Evolutionary conservation across 2,797 vertebrate species (phyloP).

Genomic region (Pipistrellus pygmaeus): DNA sequence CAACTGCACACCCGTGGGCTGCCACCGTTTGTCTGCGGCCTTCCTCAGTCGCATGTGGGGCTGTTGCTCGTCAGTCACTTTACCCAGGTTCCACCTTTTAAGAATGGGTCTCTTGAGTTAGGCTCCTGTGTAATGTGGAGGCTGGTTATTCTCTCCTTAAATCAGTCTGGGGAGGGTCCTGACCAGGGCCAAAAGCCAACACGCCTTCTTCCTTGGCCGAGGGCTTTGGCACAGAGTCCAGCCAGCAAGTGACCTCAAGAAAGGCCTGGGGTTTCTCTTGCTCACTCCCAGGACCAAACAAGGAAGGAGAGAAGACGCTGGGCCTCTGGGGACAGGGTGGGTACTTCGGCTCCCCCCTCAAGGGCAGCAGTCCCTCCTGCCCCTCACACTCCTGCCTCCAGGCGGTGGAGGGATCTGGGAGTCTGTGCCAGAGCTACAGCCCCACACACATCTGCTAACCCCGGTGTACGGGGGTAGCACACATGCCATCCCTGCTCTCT

Average conservation of each 20-base stretch:
- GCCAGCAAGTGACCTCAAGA: not conserved
- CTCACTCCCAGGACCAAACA: slow-evolving; percentile 17
- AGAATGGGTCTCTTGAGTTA: not conserved
- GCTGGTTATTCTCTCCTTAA: not conserved
- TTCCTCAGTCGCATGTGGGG: not conserved
- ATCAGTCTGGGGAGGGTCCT: not conserved
- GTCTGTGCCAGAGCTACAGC: fast-evolving
- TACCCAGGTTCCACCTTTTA: not conserved
- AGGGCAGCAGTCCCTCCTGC: no score
- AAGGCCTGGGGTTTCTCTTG: not conserved
- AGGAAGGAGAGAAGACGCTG: not conserved
- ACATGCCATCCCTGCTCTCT: no score
- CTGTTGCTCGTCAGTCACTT: not conserved
- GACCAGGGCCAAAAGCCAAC: not conserved
- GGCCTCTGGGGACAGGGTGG: not conserved
- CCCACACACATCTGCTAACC: fast-evolving
- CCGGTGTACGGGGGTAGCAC: fast-evolving
- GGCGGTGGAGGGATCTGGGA: not conserved
- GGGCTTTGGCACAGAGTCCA: slow-evolving; percentile 17
- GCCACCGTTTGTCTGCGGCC: not conserved
- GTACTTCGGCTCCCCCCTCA: not conserved
- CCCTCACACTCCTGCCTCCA: not conserved
- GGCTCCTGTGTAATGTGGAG: not conserved
- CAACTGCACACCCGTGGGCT: not conserved
- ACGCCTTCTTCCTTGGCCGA: not conserved